Percentiles rank a stretch among this genome's conserved stretches.
phyloP scores from a whole-genome alignment of 2,888 invertebrate genomes.

The Yponomeuta evonymella region DNA sequence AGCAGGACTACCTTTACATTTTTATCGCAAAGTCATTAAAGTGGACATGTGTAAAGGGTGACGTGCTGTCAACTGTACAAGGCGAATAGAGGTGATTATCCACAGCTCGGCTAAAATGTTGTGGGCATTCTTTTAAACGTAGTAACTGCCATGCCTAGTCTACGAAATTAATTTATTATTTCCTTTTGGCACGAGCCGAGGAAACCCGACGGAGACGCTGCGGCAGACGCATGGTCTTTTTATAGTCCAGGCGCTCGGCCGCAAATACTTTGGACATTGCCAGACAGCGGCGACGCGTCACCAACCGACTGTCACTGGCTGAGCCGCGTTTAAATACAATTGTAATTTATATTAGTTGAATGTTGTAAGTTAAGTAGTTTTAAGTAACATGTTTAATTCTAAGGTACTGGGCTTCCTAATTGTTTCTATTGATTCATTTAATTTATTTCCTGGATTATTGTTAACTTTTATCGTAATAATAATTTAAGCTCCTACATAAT shows the following conservation, averaged over 20 bases:
- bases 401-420: too few relatives aligned
- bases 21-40: too few relatives aligned
- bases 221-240: conserved; percentile 59
- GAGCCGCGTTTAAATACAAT: too few relatives aligned
- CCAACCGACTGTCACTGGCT: background rate
- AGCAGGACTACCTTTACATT: too few relatives aligned
- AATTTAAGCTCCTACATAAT: too few relatives aligned
- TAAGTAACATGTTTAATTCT: too few relatives aligned
- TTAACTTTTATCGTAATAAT: too few relatives aligned
- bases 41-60: too few relatives aligned
- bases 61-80: background rate
- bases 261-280: conserved; percentile 54
- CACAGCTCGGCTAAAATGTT: background rate
- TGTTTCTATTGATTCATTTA: too few relatives aligned
- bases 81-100: background rate
- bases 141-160: conserved; percentile 18
- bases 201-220: conserved; percentile 40
- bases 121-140: background rate
- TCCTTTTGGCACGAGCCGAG: conserved; percentile 12
- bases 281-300: conserved; percentile 29
- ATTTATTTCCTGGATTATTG: too few relatives aligned
- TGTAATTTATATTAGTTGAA: too few relatives aligned
- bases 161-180: conserved; percentile 17
- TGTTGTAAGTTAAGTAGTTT: too few relatives aligned
- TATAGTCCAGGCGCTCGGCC: conserved; percentile 48